A percentile compares a stretch with the other conserved stretches of the same genome.
Conservation (phyloP, 2,888 invertebrate genomes). For the Osmoderma eremita region DNA sequence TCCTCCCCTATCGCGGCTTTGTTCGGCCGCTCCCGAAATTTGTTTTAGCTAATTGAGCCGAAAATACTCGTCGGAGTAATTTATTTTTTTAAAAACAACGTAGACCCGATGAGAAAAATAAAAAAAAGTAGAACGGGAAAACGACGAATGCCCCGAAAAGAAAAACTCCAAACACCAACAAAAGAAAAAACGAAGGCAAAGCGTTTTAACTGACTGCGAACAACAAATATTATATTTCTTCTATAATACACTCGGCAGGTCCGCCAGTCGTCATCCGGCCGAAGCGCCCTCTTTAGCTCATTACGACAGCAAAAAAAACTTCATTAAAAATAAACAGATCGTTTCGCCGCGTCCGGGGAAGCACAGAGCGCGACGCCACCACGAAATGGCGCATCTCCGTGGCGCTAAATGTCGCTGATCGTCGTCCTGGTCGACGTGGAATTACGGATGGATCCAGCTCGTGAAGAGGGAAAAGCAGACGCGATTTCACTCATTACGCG, state of each 20-base stretch:
- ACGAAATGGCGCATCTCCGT: not conserved
- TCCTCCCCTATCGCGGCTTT: too few species aligned
- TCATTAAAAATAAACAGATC: slow-evolving; percentile 18
- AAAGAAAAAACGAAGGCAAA: not conserved
- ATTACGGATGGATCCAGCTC: not conserved
- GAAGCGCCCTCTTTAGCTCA: slow-evolving; percentile 12
- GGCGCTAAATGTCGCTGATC: not conserved
- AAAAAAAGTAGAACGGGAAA: not conserved
- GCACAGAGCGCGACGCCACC: not conserved
- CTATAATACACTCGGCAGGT: slow-evolving; percentile 7
- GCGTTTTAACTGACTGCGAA: slow-evolving; percentile 11
- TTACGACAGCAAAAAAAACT: slow-evolving; percentile 10
- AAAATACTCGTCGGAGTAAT: slow-evolving; percentile 9
- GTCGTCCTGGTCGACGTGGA: not conserved
- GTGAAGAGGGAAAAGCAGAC: not conserved
- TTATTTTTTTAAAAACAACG: slow-evolving; percentile 7
- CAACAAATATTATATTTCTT: slow-evolving; percentile 9
- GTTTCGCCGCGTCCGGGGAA: not conserved
- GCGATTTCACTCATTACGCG: slow-evolving; percentile 9
- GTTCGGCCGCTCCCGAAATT: not conserved
- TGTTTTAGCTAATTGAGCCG: slow-evolving; percentile 15
- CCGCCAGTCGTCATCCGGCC: slow-evolving; percentile 4
- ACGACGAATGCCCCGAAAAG: not conserved
- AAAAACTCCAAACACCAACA: too few species aligned
- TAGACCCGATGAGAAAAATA: not conserved